Conservation (phyloP, 2,888 invertebrate genomes). For the Brenthis ino region DNA sequence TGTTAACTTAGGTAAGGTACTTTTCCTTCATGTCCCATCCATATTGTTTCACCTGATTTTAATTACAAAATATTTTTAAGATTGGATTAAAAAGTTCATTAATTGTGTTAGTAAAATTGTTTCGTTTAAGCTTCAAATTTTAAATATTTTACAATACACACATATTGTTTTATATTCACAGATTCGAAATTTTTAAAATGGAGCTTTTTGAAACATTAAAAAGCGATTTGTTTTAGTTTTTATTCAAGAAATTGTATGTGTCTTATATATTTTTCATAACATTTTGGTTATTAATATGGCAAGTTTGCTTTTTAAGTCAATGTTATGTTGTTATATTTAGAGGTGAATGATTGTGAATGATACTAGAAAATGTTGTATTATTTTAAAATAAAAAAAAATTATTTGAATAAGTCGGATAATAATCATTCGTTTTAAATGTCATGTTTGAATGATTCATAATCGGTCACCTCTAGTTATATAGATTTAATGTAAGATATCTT, state of each 20-base stretch:
- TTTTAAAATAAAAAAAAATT: background rate
- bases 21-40: too few species aligned
- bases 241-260: slow-evolving; percentile 1
- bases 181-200: background rate
- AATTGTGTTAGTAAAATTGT: background rate
- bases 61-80: background rate
- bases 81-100: background rate
- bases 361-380: background rate
- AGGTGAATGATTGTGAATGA: slow-evolving; percentile 14
- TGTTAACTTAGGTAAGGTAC: too few species aligned
- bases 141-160: background rate
- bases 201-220: slow-evolving; percentile 2
- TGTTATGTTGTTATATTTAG: slow-evolving; percentile 20
- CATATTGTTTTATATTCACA: background rate
- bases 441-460: background rate
- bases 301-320: slow-evolving; percentile 13
- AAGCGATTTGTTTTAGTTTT: slow-evolving; percentile 10
- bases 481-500: slow-evolving; percentile 14
- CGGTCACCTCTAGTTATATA: slow-evolving; percentile 12
- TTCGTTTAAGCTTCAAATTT: background rate
- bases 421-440: background rate
- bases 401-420: background rate
- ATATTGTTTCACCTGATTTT: background rate
- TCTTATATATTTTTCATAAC: slow-evolving; percentile 3
- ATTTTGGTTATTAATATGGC: slow-evolving; percentile 7